Percentiles rank a stretch among this genome's conserved stretches.
Evolutionary conservation across 1,140 invertebrate species (phyloP).

Genomic region (Linepithema humile): DNA sequence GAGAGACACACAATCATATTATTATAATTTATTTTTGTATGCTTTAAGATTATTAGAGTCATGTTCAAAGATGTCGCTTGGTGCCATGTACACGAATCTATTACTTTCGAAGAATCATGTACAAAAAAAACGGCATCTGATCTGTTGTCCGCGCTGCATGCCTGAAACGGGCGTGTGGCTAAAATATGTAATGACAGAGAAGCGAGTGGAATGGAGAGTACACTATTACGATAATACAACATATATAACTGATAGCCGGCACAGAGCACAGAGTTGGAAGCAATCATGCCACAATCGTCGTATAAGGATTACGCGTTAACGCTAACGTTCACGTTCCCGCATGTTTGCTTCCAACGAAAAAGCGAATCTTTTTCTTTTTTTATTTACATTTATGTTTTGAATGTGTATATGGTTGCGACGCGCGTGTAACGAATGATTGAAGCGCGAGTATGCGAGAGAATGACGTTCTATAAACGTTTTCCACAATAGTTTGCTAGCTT

Average conservation of each 20-base stretch:
- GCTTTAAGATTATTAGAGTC: slow-evolving; percentile 74
- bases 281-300: slow-evolving; percentile 27
- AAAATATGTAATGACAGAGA: slow-evolving; percentile 62
- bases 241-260: slow-evolving; percentile 32
- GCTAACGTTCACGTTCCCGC: neutral
- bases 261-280: slow-evolving; percentile 37
- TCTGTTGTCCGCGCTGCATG: slow-evolving; percentile 8
- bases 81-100: slow-evolving; percentile 67
- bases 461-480: slow-evolving; percentile 58
- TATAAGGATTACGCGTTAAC: neutral
- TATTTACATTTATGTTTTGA: slow-evolving; percentile 44
- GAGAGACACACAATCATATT: slow-evolving; percentile 76
- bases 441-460: slow-evolving; percentile 13
- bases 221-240: slow-evolving; percentile 17
- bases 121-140: slow-evolving; percentile 56
- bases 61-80: slow-evolving; percentile 66
- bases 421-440: slow-evolving; percentile 46
- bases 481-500: slow-evolving; percentile 64
- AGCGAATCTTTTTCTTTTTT: slow-evolving; percentile 28
- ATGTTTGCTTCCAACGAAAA: slow-evolving; percentile 55
- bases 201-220: slow-evolving; percentile 24
- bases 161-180: slow-evolving; percentile 56
- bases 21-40: slow-evolving; percentile 82
- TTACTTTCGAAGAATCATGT: slow-evolving; percentile 53
- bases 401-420: slow-evolving; percentile 40